Base-by-base conservation (phyloP, 2,797 vertebrate genomes). In the Peromyscus aztecus region DNA sequence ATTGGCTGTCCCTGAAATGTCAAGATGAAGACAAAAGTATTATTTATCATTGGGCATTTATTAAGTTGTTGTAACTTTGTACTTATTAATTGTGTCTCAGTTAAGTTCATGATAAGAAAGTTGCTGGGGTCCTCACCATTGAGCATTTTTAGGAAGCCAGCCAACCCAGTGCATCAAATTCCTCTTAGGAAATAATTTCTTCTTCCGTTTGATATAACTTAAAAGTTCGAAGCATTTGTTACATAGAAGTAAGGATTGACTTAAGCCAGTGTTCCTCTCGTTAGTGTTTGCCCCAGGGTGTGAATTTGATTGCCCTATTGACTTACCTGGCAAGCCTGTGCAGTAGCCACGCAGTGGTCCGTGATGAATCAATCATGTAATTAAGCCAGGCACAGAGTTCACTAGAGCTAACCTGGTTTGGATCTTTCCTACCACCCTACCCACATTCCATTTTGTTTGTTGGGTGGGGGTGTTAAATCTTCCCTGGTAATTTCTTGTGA, bases 141-240 rank as follows among this genome's bases (percentile, higher is more conserved):
- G 65, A 94, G 23, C 9, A n/a, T n/a, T 81, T 67, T 87, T 80
- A 37, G 73, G 85, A 92, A 80, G 10, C 71, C 73, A 81, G 65
- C 3, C 84, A 81, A 71, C 4, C 37, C 9, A 43, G 80, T 83
- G 83, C n/a, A 94, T 57, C 46, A 92, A 17, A n/a, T 80, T 91
- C 49, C 91, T 94, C 52, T 76, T 90, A 88, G 23, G 55, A 24
- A 97, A 73, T 92, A 57, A 37, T 76, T 52, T 73, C 57, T 75
- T 84, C 67, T 84, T 13, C 23, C 55, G 75, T 96, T 96, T 87
- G 89, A 55, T 34, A 90, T 85, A n/a, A 65, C 78, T 78, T 95
- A 76, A 90, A 77, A 91, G 76, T 89, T 71, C 40, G 80, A 34
- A 73, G 16, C 67, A 65, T 90, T 95, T 88, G 78, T 90, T 40